These are phyloP conservation scores for Argentina silus DNA, from an alignment of 2,797 vertebrate genomes.

Conservation along the genomic window DNA sequence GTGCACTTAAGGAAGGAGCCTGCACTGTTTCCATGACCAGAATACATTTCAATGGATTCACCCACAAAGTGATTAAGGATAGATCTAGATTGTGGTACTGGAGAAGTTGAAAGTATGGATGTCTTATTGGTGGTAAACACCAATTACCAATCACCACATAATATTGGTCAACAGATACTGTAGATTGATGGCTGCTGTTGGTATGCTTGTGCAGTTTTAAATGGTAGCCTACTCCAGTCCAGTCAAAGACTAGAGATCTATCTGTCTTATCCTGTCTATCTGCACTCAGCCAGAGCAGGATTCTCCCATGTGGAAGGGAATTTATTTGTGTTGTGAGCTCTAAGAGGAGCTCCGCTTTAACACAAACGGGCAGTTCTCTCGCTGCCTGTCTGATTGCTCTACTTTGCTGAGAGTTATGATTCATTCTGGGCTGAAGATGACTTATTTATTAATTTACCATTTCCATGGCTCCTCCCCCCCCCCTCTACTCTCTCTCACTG, in stretches of 20 bases:
- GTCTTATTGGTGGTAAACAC: too few species aligned
- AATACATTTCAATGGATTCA: too few species aligned
- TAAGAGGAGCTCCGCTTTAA: slow-evolving; percentile 67
- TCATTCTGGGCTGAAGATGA: slow-evolving; percentile 68
- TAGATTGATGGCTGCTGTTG: too few species aligned
- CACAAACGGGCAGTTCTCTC: slow-evolving; percentile 64
- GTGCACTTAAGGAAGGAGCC: too few species aligned
- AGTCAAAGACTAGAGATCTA: slow-evolving; percentile 15
- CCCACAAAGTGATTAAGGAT: too few species aligned
- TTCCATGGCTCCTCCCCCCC: slow-evolving; percentile 24
- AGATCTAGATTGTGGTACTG: too few species aligned
- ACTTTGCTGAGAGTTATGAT: slow-evolving; percentile 73
- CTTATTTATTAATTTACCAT: slow-evolving; percentile 60
- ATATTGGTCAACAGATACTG: too few species aligned
- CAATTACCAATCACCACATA: too few species aligned
- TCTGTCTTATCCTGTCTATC: not conserved
- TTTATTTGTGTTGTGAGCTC: slow-evolving; percentile 51
- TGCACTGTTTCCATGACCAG: too few species aligned
- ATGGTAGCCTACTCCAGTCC: too few species aligned
- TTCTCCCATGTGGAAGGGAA: slow-evolving; percentile 27
- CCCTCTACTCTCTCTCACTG: not conserved
- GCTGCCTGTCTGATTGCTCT: slow-evolving; percentile 71
- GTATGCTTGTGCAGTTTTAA: too few species aligned
- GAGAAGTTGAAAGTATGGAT: too few species aligned
- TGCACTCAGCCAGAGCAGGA: not conserved